Percentiles rank a stretch among this genome's conserved stretches.
Conservation (phyloP, 2,888 invertebrate genomes). For the Patella ulyssiponensis region DNA sequence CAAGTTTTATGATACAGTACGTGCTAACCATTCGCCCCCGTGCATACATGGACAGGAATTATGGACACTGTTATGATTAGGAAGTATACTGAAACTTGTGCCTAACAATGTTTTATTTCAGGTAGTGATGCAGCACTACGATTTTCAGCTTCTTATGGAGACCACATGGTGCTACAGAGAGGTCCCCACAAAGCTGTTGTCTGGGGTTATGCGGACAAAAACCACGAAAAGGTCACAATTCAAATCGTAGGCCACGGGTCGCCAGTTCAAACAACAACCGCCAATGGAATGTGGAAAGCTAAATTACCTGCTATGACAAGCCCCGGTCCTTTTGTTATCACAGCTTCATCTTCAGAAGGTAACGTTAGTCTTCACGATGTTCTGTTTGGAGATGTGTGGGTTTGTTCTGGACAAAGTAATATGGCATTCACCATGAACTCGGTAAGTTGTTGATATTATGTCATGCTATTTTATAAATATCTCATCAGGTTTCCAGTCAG, state of each 20-base stretch:
- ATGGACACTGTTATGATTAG: too few species aligned
- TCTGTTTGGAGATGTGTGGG: constrained; percentile 68
- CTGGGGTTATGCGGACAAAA: constrained; percentile 41
- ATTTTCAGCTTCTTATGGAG: constrained; percentile 34
- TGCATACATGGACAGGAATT: too few species aligned
- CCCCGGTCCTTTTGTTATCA: constrained; percentile 46
- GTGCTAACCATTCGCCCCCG: too few species aligned
- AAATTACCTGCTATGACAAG: constrained; percentile 43
- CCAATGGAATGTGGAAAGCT: constrained; percentile 40
- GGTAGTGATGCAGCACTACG: constrained; percentile 5
- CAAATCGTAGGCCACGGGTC: constrained; percentile 18
- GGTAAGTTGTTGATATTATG: too few species aligned
- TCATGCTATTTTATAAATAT: too few species aligned
- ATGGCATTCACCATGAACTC: constrained; percentile 43
- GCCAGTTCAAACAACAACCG: constrained; percentile 13
- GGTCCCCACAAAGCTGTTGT: constrained; percentile 44
- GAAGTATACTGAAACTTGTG: too few species aligned
- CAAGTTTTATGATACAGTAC: too few species aligned
- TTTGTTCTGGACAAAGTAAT: constrained; percentile 68
- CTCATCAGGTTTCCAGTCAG: too few species aligned
- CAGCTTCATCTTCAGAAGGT: constrained; percentile 43
- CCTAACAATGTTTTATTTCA: background rate
- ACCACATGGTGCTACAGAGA: constrained; percentile 49
- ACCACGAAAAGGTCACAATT: constrained; percentile 33
- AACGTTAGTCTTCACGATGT: constrained; percentile 54